Conservation (phyloP, 1,140 invertebrate genomes). For the Steinernema feltiae region DNA sequence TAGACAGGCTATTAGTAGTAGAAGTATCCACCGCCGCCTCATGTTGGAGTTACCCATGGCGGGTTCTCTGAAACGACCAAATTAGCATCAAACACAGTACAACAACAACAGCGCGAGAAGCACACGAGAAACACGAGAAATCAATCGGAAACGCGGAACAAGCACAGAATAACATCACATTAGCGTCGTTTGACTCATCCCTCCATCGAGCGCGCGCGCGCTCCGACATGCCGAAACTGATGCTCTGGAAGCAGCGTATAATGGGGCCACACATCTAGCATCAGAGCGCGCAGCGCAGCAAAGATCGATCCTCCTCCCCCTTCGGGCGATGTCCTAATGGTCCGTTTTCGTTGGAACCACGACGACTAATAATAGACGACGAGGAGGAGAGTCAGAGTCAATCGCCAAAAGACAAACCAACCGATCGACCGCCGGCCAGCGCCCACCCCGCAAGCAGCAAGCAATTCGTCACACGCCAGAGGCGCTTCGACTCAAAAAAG, state of each 20-base stretch:
- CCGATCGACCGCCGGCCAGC: background rate
- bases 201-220: too few species aligned
- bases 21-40: conserved; percentile 9
- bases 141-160: background rate
- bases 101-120: background rate
- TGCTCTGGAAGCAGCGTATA: background rate
- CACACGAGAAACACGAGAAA: background rate
- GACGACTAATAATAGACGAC: background rate
- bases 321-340: background rate
- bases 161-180: conserved; percentile 4
- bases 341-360: background rate
- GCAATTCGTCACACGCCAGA: background rate
- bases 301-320: background rate
- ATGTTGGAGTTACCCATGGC: conserved; percentile 4
- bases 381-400: background rate
- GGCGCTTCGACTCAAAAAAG: background rate
- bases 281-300: background rate
- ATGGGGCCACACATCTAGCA: conserved; percentile 7
- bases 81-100: background rate
- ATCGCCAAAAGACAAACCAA: background rate
- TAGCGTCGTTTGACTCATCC: too few species aligned
- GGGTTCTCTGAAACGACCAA: background rate
- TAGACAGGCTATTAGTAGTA: background rate
- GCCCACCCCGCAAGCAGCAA: background rate
- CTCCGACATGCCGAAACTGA: background rate